These are phyloP conservation scores for Melanostoma scalare DNA, from an alignment of 2,888 invertebrate genomes.

Conservation along the genomic window DNA sequence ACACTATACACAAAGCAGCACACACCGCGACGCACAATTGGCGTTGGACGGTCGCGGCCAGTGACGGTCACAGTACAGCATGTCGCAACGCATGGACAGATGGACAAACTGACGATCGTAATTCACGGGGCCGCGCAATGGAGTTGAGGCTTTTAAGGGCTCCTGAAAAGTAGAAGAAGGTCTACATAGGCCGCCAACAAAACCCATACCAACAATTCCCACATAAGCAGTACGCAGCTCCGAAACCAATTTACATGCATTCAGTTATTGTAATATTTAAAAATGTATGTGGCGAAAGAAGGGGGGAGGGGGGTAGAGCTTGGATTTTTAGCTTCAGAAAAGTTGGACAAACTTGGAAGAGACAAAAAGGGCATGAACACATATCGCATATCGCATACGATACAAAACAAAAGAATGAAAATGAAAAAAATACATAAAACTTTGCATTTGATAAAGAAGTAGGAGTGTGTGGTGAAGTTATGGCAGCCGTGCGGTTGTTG, in stretches of 20 bases:
- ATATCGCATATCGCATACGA: neutral
- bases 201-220: conserved; percentile 5
- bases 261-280: conserved; percentile 67
- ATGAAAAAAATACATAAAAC: conserved; percentile 19
- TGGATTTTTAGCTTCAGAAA: conserved; percentile 11
- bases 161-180: conserved; percentile 14
- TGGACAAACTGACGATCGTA: conserved; percentile 29
- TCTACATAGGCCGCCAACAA: neutral
- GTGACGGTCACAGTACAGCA: conserved; percentile 36
- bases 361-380: neutral
- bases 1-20: conserved; percentile 28
- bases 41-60: conserved; percentile 1
- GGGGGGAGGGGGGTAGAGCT: neutral
- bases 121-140: neutral
- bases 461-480: too few species aligned
- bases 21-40: conserved; percentile 28
- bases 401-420: conserved; percentile 2
- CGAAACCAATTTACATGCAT: conserved; percentile 63
- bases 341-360: conserved; percentile 5
- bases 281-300: conserved; percentile 1
- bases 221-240: conserved; percentile 51
- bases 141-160: neutral
- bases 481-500: too few species aligned
- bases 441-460: conserved; percentile 23
- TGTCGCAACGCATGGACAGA: conserved; percentile 48